Base-by-base conservation (phyloP, 2,113 vertebrate genomes). In the Platysteira castanea region DNA sequence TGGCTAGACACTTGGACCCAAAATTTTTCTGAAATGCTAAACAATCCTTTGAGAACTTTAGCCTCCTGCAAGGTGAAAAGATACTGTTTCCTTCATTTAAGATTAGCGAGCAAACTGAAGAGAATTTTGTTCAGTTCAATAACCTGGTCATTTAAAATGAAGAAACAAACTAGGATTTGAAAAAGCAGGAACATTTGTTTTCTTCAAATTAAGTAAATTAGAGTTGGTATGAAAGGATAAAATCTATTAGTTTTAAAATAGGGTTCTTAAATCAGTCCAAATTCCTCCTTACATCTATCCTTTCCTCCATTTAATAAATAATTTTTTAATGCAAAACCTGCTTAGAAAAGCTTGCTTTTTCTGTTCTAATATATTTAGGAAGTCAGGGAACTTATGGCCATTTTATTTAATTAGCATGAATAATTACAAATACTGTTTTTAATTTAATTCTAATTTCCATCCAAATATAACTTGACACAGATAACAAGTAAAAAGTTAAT, bases 361-460 rank as follows among this genome's bases (percentile, higher is more conserved):
- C 56, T 91, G 26, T 77, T 93, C 41, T 44, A 83, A 42, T 47
- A 17, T 63, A 73, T 74, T 74, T 85, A 87, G 87, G 57, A 94
- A 96, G 84, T 78, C 73, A 61, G 31, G 41, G 30, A 87, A 76
- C 77, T 89, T 91, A 69, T 18, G 87, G 89, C 80, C 81, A 95
- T 90, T 97, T 96, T 90, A 83, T 93, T 93, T 96, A 90, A 96
- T 94, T 96, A 94, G 82, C 75, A 93, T n/a, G 46, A 96, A 87
- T 96, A 97, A 97, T 96, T 96, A 91, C 87, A 96, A 95, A 93
- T 86, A 77, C 17, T 74, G 84, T 7, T 95, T 94, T 94, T 91
- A 97, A 95, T 94, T 96, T 87, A 88, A 88, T 85, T 93, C 78
- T 93, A 91, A 97, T 97, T 94, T 96, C 42, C 21, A 91, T 91